Base-by-base conservation (phyloP, 2,888 invertebrate species). In the Lasioglossum zephyrum region DNA sequence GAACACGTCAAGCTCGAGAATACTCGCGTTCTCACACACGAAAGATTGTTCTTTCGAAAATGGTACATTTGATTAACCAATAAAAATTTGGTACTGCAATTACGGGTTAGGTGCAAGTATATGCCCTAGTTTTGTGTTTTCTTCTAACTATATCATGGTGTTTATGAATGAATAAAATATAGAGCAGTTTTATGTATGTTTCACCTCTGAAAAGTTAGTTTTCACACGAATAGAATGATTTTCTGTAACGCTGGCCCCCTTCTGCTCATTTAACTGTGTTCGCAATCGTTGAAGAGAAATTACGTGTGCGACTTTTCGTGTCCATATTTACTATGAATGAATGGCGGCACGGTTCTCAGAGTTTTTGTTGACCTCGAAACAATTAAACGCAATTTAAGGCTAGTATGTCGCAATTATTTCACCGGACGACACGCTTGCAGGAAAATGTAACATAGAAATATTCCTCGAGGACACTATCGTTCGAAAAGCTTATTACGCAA, bases 341-440 rank as follows among this genome's bases (percentile, higher is more conserved):
- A 60, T 26, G 41, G 41, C 5, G 22, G 26, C 57, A 66, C 66
- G 36, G 31, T 18, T 75, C 60, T 75, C 57, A 49, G 72, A 57
- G 69, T 69, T 81, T 60, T 47, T 63, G 26, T 26, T 41, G 11
- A 31, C 39, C 31, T 73, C 41, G 49, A 16, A 63, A 73, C 63
- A 66, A 63, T 49, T 5, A 57, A 13, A 53, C 49, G 3, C 26
- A 16, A 31, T 63, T 16, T 41, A 16, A 6, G 53, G 47, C 72
- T n/a, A 26, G 47, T 9, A 16, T 77, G 72, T 31, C 31, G 72
- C n/a, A 77, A 77, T 13, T 26, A 11, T 73, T 77, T 57, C 77
- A 47, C 16, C 18, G 44, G 36, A 49, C 6, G 6, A 18, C 47
- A 31, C 36, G 11, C 81, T 16, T 6, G n/a, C 13, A 22, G 26